Conservation (phyloP, 1,140 invertebrate species). For the Halotydeus destructor region DNA sequence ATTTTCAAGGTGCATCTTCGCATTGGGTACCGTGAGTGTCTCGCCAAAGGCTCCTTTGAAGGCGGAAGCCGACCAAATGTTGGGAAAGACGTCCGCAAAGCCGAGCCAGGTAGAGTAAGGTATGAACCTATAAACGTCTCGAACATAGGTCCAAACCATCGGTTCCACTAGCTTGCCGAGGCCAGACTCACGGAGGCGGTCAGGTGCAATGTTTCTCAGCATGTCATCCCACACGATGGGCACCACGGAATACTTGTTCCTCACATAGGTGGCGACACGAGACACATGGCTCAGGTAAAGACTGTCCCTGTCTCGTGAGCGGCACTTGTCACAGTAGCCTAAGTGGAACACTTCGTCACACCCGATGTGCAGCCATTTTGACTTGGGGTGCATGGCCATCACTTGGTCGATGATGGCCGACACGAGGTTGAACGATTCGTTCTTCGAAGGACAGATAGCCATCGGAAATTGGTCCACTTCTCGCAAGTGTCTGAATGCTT, state of each 20-base stretch:
- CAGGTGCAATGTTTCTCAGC: slow-evolving; percentile 40
- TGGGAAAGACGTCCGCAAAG: slow-evolving; percentile 55
- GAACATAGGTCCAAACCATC: slow-evolving; percentile 46
- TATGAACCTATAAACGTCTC: slow-evolving; percentile 32
- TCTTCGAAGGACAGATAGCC: slow-evolving; percentile 56
- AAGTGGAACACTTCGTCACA: slow-evolving; percentile 45
- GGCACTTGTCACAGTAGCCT: slow-evolving; percentile 50
- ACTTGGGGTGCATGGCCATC: slow-evolving; percentile 29
- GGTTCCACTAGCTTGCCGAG: slow-evolving; percentile 53
- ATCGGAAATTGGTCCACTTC: slow-evolving; percentile 54
- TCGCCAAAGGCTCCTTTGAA: slow-evolving; percentile 65
- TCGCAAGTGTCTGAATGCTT: slow-evolving; percentile 47
- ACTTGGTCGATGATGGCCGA: slow-evolving; percentile 60
- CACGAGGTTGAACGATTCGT: slow-evolving; percentile 45
- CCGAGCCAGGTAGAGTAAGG: slow-evolving; percentile 44
- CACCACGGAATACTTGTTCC: slow-evolving; percentile 25
- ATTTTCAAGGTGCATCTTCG: slow-evolving; percentile 43
- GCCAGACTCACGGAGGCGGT: slow-evolving; percentile 29
- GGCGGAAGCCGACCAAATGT: slow-evolving; percentile 76
- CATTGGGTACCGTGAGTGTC: slow-evolving; percentile 38
- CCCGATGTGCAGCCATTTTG: slow-evolving; percentile 33
- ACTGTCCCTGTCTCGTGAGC: slow-evolving; percentile 29
- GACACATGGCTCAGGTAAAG: slow-evolving; percentile 48
- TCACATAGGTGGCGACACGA: slow-evolving; percentile 25
- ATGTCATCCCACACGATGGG: slow-evolving; percentile 88